Percentiles rank a stretch among this genome's conserved stretches.
phyloP scores from a whole-genome alignment of 35 echinoderm and acorn worm species.

The Holothuria glaberrima region DNA sequence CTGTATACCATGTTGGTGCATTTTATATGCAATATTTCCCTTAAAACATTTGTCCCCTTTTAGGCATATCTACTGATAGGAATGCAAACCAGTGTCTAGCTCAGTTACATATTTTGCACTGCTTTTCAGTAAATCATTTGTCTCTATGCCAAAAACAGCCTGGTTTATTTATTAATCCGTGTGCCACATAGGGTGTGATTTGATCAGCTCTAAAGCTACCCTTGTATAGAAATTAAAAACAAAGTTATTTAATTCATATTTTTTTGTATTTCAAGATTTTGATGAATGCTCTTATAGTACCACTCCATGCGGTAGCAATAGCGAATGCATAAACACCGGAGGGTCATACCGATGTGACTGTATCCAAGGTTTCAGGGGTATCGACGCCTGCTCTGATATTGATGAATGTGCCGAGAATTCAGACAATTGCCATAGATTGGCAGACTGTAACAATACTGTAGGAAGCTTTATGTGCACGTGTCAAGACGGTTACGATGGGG shows the following conservation, averaged over 20 bases:
- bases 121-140: too few species aligned
- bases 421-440: background rate
- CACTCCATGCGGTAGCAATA: background rate
- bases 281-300: slow-evolving; percentile 26
- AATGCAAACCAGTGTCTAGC: too few species aligned
- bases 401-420: slow-evolving; percentile 37
- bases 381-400: background rate
- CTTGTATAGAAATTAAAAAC: too few species aligned
- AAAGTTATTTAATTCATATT: background rate
- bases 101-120: too few species aligned
- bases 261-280: slow-evolving; percentile 16
- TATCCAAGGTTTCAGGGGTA: background rate
- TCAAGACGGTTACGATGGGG: background rate
- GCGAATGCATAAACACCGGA: slow-evolving; percentile 8
- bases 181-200: too few species aligned
- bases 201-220: too few species aligned
- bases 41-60: too few species aligned
- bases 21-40: too few species aligned
- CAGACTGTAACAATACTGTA: background rate
- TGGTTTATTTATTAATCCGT: too few species aligned
- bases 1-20: too few species aligned
- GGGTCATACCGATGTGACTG: slow-evolving; percentile 26
- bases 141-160: too few species aligned
- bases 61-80: too few species aligned
- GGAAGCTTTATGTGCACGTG: slow-evolving; percentile 35